Base-by-base conservation (phyloP, 1,140 invertebrate genomes). In the Drosophila equinoxialis region DNA sequence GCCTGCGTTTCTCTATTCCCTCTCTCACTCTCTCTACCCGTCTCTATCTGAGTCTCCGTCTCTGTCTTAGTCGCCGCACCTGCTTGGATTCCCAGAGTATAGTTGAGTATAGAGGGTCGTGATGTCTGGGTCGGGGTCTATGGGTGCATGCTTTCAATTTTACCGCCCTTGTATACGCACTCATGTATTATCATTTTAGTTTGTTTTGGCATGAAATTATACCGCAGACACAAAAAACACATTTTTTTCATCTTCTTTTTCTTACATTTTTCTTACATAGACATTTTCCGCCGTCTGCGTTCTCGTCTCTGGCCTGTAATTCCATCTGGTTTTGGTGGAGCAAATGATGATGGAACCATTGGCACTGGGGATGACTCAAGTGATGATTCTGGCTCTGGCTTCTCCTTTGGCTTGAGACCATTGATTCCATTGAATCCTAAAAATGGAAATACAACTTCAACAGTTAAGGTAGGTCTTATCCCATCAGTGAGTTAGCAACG, bases 371-470 rank as follows among this genome's bases (percentile, higher is more conserved):
- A 58, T 23, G 71, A 74, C 5, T 73, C 73, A 26, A 68, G 63
- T 7, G 69, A 71, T n/a, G 83, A 72, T n/a, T 11, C 54, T 14
- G 74, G 76, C 1, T 13, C 35, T 41, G 20, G 66, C 11, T 71
- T 77, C 23, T 30, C 59, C 17, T 73, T 79, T n/a, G 74, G 72
- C 10, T 45, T 77, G 64, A 74, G 76, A 8, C 69, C 67, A 20
- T 35, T 77, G 55, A 51, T 42, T n/a, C 51, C 83, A 4, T 23
- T 78, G 64, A 68, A 45, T 20, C 14, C 68, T 61, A 48, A 81
- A 37, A 81, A 91, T 42, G 87, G 69, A 4, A 91, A 91, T 26
- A 79, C 77, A 7, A 91, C 91, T 10, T 91, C 87, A 39, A 91
- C 89, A 23, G 78, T 91, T 37, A 91, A 91, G 91, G 91, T 91